Conservation (phyloP, 2,888 invertebrate genomes). For the Drosophila formosana region DNA sequence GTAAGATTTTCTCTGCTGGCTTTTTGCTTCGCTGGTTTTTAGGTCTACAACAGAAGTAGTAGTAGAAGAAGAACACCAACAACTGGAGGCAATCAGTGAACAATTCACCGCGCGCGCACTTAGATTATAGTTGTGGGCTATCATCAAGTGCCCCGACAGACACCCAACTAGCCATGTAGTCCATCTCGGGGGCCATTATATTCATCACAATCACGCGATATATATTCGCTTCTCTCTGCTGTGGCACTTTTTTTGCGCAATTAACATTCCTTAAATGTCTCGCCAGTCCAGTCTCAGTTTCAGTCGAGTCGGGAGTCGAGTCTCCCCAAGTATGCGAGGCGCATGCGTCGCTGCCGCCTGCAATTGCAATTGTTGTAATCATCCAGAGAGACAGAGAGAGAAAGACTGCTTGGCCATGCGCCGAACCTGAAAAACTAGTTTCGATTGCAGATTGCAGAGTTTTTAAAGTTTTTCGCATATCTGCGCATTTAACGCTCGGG, state of each 20-base stretch:
- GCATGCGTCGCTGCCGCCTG: conserved; percentile 67
- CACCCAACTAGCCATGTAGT: conserved; percentile 14
- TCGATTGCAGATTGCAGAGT: conserved; percentile 46
- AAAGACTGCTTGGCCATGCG: conserved; percentile 48
- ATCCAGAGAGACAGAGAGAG: conserved; percentile 4
- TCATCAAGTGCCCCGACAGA: conserved; percentile 29
- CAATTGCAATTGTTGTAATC: conserved; percentile 78
- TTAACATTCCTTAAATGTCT: conserved; percentile 77
- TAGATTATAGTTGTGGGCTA: conserved; percentile 59
- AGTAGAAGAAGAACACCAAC: neutral
- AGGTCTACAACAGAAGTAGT: neutral
- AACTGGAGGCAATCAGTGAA: conserved; percentile 17
- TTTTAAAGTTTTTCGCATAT: conserved; percentile 35
- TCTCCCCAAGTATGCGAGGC: conserved; percentile 56
- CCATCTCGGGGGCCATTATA: conserved; percentile 64
- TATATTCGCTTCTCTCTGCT: conserved; percentile 44
- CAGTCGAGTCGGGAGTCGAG: conserved; percentile 17
- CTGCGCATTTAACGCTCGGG: conserved; percentile 60
- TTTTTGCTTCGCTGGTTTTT: conserved; percentile 52
- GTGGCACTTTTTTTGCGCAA: conserved; percentile 60
- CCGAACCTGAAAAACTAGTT: conserved; percentile 81
- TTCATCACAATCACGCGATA: conserved; percentile 74
- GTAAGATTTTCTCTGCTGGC: conserved; percentile 45
- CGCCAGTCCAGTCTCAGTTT: conserved; percentile 9
- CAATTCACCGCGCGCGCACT: conserved; percentile 15